Evolutionary conservation across 2,888 invertebrate species (phyloP), one percentile per base, ranked within the genome.

Genomic region (Heliconius hortense): DNA sequence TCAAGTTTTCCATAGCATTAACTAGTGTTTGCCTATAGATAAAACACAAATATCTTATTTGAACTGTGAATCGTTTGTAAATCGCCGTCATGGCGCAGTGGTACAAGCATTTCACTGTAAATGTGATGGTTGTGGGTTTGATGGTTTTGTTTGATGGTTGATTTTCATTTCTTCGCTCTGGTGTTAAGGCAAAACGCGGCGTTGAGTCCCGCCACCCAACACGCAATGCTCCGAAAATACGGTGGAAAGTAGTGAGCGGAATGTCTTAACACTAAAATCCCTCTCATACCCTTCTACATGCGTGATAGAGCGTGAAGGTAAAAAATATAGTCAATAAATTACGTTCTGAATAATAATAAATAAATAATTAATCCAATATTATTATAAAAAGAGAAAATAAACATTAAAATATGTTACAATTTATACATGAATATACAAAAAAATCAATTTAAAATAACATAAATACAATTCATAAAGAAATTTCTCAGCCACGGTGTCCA

Each of bases 1-100:
- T 70, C 64, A 39, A 39, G 56, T 75, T 71, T 64, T 70, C 64
- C 43, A 39, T n/a, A 63, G 70, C 63, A 63, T 70, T 56, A 39
- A n/a, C 53, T 56, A 71, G 70, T 70, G 69, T 70, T 70, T 74
- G 60, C 15, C 21, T 71, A 24, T 28, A 59, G 24, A 71, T 56
- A 69, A 69, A 13, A 26, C n/a, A 53, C 31, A 56, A 69, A 69
- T n/a, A 31, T 56, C 69, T 69, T 69, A 56, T 69, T 69, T n/a
- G 8, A 13, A 24, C 13, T 66, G 35, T n/a, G 4, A 13, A 35
- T 64, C 21, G n/a, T 10, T 31, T 63, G 21, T 63, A 21, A 63
- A 31, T 21, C 21, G 4, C 48, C 28, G 21, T 48, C 18, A 7
- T 48, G 7, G 18, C 7, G 48, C 48, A 2, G 48, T 48, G 18